Conservation (phyloP, 2,888 invertebrate species). For the Cosmorhoe ocellata region DNA sequence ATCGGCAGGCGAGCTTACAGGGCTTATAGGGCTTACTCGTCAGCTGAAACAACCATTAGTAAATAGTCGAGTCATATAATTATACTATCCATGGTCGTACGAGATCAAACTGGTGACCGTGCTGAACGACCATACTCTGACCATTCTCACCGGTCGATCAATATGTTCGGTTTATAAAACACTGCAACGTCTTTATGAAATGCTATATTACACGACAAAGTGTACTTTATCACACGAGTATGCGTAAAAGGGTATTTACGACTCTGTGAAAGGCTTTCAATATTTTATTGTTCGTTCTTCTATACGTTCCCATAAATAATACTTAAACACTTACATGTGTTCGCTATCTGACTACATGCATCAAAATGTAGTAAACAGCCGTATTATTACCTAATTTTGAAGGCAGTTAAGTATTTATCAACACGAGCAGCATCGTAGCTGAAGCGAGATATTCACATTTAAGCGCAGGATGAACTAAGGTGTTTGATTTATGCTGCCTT, state of each 20-base stretch:
- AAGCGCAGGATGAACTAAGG: conserved; percentile 5
- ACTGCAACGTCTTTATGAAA: too few relatives aligned
- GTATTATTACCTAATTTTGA: neutral
- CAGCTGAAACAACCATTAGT: conserved; percentile 1
- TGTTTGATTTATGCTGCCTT: conserved; percentile 23
- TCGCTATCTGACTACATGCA: too few relatives aligned
- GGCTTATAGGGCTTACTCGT: conserved; percentile 4
- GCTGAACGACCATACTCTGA: too few relatives aligned
- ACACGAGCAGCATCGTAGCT: neutral
- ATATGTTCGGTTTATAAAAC: neutral
- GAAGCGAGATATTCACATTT: conserved; percentile 10
- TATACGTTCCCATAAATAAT: neutral
- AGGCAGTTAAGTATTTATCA: neutral
- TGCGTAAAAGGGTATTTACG: neutral
- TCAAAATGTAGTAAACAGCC: too few relatives aligned
- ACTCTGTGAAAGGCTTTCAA: neutral
- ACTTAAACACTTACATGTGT: neutral
- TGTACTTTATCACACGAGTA: too few relatives aligned
- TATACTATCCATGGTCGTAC: too few relatives aligned
- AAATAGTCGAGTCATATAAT: neutral
- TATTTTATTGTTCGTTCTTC: neutral
- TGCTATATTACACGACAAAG: too few relatives aligned
- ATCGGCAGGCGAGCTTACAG: conserved; percentile 6
- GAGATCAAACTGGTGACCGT: too few relatives aligned
- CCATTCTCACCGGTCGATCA: too few relatives aligned